Percentiles rank a stretch among this genome's conserved stretches.
Conservation (phyloP, 2,113 vertebrate species). For the Atractosteus spatula region DNA sequence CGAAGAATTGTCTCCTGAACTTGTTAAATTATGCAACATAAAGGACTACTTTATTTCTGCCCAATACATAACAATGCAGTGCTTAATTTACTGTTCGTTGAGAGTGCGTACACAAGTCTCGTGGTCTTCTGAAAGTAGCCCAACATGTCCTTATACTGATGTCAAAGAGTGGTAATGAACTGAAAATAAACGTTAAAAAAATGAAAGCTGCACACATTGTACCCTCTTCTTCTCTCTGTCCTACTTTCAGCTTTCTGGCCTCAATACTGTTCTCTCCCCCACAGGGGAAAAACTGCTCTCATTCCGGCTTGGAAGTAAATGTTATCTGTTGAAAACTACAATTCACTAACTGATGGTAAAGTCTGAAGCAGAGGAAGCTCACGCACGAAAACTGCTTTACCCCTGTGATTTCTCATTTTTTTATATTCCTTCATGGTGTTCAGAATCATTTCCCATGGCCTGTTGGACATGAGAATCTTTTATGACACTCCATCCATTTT, state of each 20-base stretch:
- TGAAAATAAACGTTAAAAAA: neutral
- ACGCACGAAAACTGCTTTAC: too few species aligned
- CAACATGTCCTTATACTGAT: neutral
- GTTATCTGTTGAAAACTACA: neutral
- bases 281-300: neutral
- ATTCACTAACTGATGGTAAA: neutral
- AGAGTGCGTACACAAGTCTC: too few species aligned
- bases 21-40: too few species aligned
- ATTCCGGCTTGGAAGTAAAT: neutral
- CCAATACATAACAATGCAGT: too few species aligned
- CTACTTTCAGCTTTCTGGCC: conserved; percentile 18
- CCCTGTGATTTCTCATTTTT: too few species aligned
- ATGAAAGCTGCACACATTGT: neutral
- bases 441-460: too few species aligned
- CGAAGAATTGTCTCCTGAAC: too few species aligned
- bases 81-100: neutral
- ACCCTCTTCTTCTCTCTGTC: conserved; percentile 1
- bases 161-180: neutral
- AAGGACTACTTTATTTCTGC: too few species aligned
- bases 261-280: neutral
- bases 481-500: too few species aligned
- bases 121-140: too few species aligned
- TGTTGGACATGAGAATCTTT: too few species aligned
- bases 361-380: neutral
- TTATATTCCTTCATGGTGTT: too few species aligned